These are phyloP conservation scores for Petrophora chlorosata DNA, from an alignment of 2,888 invertebrate species.

Conservation along the genomic window DNA sequence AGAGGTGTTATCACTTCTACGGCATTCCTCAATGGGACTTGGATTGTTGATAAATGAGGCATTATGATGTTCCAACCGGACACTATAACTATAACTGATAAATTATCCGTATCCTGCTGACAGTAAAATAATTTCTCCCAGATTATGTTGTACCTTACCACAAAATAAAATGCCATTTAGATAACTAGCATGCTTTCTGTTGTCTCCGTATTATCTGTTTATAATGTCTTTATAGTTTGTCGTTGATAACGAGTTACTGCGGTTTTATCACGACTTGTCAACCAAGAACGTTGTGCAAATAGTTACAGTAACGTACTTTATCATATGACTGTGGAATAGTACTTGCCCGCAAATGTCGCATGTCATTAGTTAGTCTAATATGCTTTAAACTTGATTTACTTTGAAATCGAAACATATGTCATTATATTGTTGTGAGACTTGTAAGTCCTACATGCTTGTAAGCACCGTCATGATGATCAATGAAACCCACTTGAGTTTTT, in stretches of 20 bases:
- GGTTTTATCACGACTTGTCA: constrained; percentile 65
- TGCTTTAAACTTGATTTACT: too few species aligned
- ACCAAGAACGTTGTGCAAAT: constrained; percentile 42
- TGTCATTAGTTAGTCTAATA: too few species aligned
- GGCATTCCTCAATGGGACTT: constrained; percentile 7
- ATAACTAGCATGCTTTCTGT: constrained; percentile 43
- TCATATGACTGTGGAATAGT: constrained; percentile 1
- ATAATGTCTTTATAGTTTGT: constrained; percentile 69
- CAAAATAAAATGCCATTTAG: constrained; percentile 44
- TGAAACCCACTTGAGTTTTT: too few species aligned
- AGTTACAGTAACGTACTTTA: background rate
- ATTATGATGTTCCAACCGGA: constrained; percentile 16
- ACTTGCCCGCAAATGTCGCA: background rate
- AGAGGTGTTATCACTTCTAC: too few species aligned
- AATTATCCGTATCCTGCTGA: constrained; percentile 20
- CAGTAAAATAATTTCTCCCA: constrained; percentile 21
- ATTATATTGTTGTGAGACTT: too few species aligned
- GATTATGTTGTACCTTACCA: constrained; percentile 44
- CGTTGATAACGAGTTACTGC: constrained; percentile 61
- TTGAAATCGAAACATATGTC: too few species aligned
- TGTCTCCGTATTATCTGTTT: constrained; percentile 32
- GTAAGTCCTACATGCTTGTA: too few species aligned
- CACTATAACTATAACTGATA: constrained; percentile 18
- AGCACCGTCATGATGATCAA: too few species aligned
- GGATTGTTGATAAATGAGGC: constrained; percentile 7